A percentile compares a stretch with the other conserved stretches of the same genome.
phyloP scores from a whole-genome alignment of 2,797 vertebrate species.

The Pipistrellus nathusii region DNA sequence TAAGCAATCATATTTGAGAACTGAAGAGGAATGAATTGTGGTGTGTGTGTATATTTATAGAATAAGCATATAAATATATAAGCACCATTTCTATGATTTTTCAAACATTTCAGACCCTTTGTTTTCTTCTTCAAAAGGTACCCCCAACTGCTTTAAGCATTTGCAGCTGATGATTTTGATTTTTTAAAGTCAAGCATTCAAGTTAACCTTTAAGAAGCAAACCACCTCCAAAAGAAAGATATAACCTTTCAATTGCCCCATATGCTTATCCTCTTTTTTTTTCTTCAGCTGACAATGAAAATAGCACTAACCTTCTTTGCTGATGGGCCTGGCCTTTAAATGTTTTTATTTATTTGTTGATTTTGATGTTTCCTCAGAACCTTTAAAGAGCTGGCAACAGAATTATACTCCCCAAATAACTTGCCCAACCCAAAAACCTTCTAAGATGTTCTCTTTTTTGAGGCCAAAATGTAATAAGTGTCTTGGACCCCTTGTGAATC shows the following conservation, averaged over 20 bases:
- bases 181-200: constrained; percentile 85
- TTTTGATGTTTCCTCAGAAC: constrained; percentile 76
- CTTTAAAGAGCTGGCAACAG: constrained; percentile 63
- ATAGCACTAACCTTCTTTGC: constrained; percentile 74
- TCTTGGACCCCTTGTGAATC: neutral
- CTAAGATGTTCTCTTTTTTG: neutral
- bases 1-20: constrained; percentile 73
- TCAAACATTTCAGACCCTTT: constrained; percentile 79
- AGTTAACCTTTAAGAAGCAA: constrained; percentile 82
- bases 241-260: constrained; percentile 75
- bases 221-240: constrained; percentile 77
- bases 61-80: constrained; percentile 70
- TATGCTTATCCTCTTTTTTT: constrained; percentile 70
- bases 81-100: constrained; percentile 79
- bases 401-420: neutral
- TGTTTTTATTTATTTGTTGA: constrained; percentile 78
- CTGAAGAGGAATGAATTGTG: constrained; percentile 67
- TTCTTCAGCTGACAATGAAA: constrained; percentile 73
- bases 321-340: constrained; percentile 59
- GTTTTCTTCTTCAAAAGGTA: constrained; percentile 81
- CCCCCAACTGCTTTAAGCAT: constrained; percentile 85
- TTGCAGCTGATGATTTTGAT: constrained; percentile 84
- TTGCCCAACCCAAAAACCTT: neutral
- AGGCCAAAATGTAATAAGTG: neutral
- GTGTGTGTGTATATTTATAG: constrained; percentile 50